phyloP scores from a whole-genome alignment of 2,113 vertebrate species.

The Gymnocephalus cernua region DNA sequence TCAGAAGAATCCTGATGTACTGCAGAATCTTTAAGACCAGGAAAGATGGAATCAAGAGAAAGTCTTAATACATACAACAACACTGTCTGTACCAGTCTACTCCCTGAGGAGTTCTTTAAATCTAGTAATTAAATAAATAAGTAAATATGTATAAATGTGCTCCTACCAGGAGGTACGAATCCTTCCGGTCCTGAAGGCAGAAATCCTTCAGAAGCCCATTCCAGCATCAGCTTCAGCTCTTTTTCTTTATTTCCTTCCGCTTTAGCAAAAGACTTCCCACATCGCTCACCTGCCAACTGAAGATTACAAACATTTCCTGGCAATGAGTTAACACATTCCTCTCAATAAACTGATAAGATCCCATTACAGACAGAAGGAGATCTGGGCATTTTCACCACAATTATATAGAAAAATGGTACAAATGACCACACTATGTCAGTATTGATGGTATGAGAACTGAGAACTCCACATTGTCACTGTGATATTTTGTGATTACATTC shows the following conservation, averaged over 20 bases:
- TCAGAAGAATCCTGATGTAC: conserved; percentile 49
- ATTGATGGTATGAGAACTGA: too few species aligned
- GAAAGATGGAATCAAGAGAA: neutral
- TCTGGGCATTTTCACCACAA: neutral
- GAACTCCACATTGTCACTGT: too few species aligned
- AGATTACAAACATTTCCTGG: conserved; percentile 20
- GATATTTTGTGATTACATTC: too few species aligned
- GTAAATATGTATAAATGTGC: neutral
- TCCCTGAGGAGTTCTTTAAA: neutral
- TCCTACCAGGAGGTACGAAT: conserved; percentile 76
- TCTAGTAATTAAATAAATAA: neutral
- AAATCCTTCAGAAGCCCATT: conserved; percentile 93
- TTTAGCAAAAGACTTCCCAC: conserved; percentile 86
- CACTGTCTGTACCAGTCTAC: neutral
- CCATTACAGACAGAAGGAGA: neutral
- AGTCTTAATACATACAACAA: neutral
- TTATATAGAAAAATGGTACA: neutral
- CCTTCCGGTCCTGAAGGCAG: conserved; percentile 89
- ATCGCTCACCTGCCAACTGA: conserved; percentile 89
- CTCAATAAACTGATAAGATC: neutral
- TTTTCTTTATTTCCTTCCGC: conserved; percentile 79
- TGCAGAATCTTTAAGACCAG: conserved; percentile 16
- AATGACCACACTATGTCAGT: neutral
- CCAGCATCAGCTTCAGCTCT: conserved; percentile 90
- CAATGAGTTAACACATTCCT: neutral